phyloP scores from a whole-genome alignment of 2,113 vertebrate species.

The Oncorhynchus gorbuscha region DNA sequence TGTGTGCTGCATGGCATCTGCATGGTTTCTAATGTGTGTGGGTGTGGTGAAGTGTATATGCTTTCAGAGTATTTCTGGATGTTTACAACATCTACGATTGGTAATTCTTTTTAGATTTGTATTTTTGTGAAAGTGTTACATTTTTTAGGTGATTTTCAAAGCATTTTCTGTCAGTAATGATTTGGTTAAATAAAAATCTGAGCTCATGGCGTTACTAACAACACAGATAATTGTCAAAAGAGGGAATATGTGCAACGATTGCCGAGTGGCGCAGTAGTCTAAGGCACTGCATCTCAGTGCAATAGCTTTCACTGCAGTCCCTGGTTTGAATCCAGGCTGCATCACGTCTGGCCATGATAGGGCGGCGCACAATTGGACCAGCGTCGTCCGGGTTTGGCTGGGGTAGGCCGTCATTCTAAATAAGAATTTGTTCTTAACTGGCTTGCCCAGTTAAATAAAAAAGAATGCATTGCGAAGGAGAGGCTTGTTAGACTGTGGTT shows the following conservation, averaged over 20 bases:
- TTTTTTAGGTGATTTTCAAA: neutral
- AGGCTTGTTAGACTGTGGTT: constrained; percentile 10
- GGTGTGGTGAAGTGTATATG: neutral
- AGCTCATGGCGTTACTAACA: neutral
- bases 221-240: neutral
- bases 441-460: no score
- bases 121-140: neutral
- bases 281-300: no score
- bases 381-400: no score
- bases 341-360: no score
- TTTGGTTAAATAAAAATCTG: neutral
- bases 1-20: constrained; percentile 67
- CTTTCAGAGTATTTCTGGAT: neutral
- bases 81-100: neutral
- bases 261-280: neutral
- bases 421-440: no score
- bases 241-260: constrained; percentile 14
- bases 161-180: neutral
- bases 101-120: neutral
- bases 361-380: no score
- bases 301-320: no score
- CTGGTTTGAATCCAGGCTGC: no score
- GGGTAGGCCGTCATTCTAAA: no score
- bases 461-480: neutral
- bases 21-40: neutral